phyloP scores from a whole-genome alignment of 2,113 vertebrate genomes.

The Potamarius usumacintae region DNA sequence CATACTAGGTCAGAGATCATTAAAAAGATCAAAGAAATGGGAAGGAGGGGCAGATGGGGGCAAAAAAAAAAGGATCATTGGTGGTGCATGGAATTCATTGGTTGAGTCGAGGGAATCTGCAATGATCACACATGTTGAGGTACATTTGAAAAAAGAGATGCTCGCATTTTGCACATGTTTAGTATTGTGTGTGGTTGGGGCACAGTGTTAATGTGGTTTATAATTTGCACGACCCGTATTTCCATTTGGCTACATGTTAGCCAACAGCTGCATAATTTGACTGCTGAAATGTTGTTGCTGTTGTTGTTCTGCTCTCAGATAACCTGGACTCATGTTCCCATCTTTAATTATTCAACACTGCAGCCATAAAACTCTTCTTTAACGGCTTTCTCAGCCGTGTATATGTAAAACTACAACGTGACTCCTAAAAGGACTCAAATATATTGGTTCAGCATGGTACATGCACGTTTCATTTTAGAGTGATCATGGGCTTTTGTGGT shows the following conservation, averaged over 20 bases:
- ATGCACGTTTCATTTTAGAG: neutral
- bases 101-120: neutral
- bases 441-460: too few relatives aligned
- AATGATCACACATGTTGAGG: neutral
- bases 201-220: neutral
- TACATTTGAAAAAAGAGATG: neutral
- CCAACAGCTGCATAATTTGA: constrained; percentile 5
- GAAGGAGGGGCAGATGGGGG: neutral
- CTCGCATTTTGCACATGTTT: neutral
- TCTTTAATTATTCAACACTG: constrained; percentile 45
- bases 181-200: neutral
- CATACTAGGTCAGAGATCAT: constrained; percentile 63
- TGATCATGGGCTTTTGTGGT: neutral
- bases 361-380: constrained; percentile 45
- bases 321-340: constrained; percentile 42
- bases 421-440: neutral
- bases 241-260: neutral
- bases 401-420: neutral
- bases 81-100: constrained; percentile 11
- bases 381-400: constrained; percentile 41
- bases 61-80: neutral
- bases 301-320: constrained; percentile 1
- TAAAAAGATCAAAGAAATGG: constrained; percentile 45
- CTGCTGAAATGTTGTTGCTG: constrained; percentile 27
- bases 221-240: constrained; percentile 5